Conservation (phyloP, 1,140 invertebrate species). For the Atta texana region DNA sequence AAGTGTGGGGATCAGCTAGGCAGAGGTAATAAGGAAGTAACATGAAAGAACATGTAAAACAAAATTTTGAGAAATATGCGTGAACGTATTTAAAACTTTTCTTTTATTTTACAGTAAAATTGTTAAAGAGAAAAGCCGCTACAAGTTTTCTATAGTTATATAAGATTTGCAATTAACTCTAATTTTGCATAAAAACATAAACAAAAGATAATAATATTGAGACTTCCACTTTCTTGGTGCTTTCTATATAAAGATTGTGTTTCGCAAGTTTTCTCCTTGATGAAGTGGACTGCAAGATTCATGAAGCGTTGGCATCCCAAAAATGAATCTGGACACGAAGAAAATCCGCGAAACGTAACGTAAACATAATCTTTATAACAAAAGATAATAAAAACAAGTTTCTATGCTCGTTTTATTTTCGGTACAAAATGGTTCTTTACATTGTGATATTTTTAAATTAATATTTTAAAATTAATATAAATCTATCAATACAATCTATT, state of each 20-base stretch:
- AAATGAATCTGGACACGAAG: too few species aligned
- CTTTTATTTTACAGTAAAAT: not conserved
- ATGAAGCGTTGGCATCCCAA: too few species aligned
- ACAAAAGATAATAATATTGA: too few species aligned
- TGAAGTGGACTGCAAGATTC: too few species aligned
- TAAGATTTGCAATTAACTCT: conserved; percentile 4
- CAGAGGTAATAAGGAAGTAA: too few species aligned
- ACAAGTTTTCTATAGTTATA: not conserved
- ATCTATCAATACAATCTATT: not conserved
- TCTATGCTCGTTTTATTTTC: not conserved
- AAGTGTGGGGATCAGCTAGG: too few species aligned
- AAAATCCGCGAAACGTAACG: too few species aligned
- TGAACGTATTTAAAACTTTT: not conserved
- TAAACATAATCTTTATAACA: too few species aligned
- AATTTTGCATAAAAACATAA: not conserved
- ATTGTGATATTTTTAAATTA: not conserved
- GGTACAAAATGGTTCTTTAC: not conserved
- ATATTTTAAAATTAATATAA: not conserved
- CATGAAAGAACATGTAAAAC: not conserved
- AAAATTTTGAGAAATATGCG: not conserved
- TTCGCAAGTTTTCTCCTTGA: too few species aligned
- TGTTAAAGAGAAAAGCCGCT: not conserved
- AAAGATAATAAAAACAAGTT: not conserved
- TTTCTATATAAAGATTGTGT: too few species aligned
- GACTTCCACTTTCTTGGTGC: too few species aligned